Base-by-base conservation (phyloP, 2,888 invertebrate species). In the Dynastes maya region DNA sequence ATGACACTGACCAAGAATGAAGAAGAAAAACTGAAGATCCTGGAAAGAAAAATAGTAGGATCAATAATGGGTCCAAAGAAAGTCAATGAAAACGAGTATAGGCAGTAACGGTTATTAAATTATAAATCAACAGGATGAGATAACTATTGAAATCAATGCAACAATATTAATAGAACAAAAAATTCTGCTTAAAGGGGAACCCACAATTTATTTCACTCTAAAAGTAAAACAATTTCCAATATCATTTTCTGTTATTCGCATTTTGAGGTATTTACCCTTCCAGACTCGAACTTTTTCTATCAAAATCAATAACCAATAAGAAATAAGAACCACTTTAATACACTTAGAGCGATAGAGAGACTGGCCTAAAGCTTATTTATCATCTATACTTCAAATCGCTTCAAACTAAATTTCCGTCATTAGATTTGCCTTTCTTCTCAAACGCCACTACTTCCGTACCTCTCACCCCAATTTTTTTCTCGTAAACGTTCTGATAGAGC, bases 401-500 rank as follows among this genome's bases (percentile, higher is more conserved):
- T 63, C 40, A 78, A 64, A 72, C 78, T 64, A 78, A 64, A 49
- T 49, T 72, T 53, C 61, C 45, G 40, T 72, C 72, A 37, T 72
- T 55, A 22, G 64, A 70, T 72, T 63, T 78, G 27, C 71, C 63
- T n/a, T 64, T 72, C 53, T 78, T 72, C 49, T 63, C 71, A 68
- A 74, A 74, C 29, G 61, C 61, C 61, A 74, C 72, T 61, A 74
- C 61, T 22, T 74, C 61, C 22, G 61, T 61, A 40, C 40, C 29
- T n/a, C n/a, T 74, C 27, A 74, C 2, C 45, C 61, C 72, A 8
- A 61, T 61, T 45, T 45, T 74, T 49, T 49, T 74, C 11, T 74
- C 72, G n/a, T 61, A 74, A 70, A 75, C 70, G 61, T 65, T 77
- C 27, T 79, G 80, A 77, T 78, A 80, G 40, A 80, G 61, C 32